phyloP scores from a whole-genome alignment of 1,140 invertebrate species.

The Popillia japonica region DNA sequence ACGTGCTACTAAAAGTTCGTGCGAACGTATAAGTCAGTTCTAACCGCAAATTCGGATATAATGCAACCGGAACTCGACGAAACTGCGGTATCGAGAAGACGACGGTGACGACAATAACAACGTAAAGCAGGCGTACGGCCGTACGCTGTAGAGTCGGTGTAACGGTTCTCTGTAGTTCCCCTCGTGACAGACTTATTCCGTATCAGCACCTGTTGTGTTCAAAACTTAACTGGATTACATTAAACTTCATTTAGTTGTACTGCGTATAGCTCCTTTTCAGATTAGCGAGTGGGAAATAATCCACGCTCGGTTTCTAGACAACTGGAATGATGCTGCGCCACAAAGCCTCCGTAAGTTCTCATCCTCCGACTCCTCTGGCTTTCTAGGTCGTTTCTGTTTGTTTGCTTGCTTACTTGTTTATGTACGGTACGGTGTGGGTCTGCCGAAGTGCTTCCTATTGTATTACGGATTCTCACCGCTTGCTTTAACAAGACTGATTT shows the following conservation, averaged over 20 bases:
- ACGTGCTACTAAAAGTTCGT: no score
- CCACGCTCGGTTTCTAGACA: not conserved
- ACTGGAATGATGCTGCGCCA: not conserved
- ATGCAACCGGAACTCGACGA: not conserved
- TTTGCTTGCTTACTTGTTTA: not conserved
- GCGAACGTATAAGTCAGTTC: no score
- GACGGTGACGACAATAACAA: not conserved
- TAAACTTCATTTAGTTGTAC: conserved; percentile 45
- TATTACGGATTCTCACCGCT: not conserved
- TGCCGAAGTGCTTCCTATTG: not conserved
- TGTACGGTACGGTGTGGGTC: not conserved
- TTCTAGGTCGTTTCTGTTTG: not conserved
- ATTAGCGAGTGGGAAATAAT: not conserved
- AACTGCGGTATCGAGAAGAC: not conserved
- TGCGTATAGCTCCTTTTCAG: not conserved
- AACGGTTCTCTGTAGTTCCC: not conserved
- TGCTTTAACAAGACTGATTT: not conserved
- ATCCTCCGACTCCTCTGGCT: no score
- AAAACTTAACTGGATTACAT: conserved; percentile 42
- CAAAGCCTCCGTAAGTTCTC: no score
- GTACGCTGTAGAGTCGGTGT: no score
- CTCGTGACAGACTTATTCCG: not conserved
- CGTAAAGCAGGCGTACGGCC: not conserved
- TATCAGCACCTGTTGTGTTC: conserved; percentile 43
- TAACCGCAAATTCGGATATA: conserved; percentile 11